phyloP scores from a whole-genome alignment of 2,797 vertebrate genomes.

The Micromesistius poutassou region DNA sequence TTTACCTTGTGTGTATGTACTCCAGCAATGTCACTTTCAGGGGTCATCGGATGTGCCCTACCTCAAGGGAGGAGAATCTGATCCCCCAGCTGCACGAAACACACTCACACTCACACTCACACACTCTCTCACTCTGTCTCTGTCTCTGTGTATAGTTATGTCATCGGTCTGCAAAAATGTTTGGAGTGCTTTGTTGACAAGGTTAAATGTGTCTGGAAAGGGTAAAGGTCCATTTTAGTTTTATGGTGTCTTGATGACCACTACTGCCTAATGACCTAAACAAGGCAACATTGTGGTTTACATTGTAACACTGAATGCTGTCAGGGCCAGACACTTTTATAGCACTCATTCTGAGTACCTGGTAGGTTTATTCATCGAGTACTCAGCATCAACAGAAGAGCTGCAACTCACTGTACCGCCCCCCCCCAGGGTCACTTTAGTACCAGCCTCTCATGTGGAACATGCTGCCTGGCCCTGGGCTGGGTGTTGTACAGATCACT shows the following conservation, averaged over 20 bases:
- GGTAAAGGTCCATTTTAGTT: not conserved
- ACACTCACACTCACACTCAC: too few relatives aligned
- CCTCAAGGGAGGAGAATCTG: not conserved
- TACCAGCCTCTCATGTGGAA: not conserved
- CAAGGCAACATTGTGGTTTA: not conserved
- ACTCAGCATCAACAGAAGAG: too few relatives aligned
- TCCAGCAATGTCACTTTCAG: not conserved
- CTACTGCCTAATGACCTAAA: not conserved
- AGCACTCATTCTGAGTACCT: not conserved
- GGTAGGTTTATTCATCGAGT: too few relatives aligned
- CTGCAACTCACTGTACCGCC: too few relatives aligned
- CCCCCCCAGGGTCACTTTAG: not conserved
- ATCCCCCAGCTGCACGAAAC: not conserved
- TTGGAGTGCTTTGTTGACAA: not conserved
- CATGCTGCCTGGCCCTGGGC: not conserved
- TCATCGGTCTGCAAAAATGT: too few relatives aligned
- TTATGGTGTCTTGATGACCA: not conserved
- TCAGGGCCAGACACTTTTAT: not conserved
- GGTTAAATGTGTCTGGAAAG: not conserved
- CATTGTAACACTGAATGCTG: not conserved
- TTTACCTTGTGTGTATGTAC: not conserved
- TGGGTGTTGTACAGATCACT: not conserved
- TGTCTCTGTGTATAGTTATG: too few relatives aligned
- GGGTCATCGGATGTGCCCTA: not conserved
- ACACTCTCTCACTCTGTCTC: too few relatives aligned